Percentiles rank a stretch among this genome's conserved stretches.
phyloP scores from a whole-genome alignment of 2,888 invertebrate genomes.

The Oxyteleia sp. region DNA sequence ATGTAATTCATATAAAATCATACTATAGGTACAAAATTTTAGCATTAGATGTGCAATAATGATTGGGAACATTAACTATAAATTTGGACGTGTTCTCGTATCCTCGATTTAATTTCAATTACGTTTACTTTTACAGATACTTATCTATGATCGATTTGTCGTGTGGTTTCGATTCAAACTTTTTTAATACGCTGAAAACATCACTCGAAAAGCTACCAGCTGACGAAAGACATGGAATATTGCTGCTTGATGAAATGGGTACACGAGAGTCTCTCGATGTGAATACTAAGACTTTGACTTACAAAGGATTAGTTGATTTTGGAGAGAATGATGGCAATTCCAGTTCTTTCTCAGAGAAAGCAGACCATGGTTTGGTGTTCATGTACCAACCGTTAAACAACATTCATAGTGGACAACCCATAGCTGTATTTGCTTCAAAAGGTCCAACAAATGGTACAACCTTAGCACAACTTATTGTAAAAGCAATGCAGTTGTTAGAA shows the following conservation, averaged over 20 bases:
- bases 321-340: conserved; percentile 19
- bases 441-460: background rate
- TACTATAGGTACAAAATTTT: too few species aligned
- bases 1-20: too few species aligned
- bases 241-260: conserved; percentile 32
- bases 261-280: conserved; percentile 35
- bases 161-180: background rate
- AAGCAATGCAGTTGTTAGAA: conserved; percentile 66
- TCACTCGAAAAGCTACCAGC: background rate
- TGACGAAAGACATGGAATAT: conserved; percentile 41
- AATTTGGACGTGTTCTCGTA: too few species aligned
- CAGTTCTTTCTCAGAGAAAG: background rate
- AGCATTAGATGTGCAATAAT: too few species aligned
- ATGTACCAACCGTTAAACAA: conserved; percentile 71
- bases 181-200: background rate
- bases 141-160: background rate
- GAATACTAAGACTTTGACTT: conserved; percentile 26
- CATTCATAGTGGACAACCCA: conserved; percentile 66
- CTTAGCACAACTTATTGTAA: conserved; percentile 25
- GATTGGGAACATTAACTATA: too few species aligned
- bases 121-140: background rate
- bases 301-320: conserved; percentile 42
- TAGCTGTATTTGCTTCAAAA: conserved; percentile 67
- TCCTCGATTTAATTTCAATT: too few species aligned
- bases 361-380: conserved; percentile 10